Conservation (phyloP, 2,888 invertebrate genomes). For the Pantelozetes paolii region DNA sequence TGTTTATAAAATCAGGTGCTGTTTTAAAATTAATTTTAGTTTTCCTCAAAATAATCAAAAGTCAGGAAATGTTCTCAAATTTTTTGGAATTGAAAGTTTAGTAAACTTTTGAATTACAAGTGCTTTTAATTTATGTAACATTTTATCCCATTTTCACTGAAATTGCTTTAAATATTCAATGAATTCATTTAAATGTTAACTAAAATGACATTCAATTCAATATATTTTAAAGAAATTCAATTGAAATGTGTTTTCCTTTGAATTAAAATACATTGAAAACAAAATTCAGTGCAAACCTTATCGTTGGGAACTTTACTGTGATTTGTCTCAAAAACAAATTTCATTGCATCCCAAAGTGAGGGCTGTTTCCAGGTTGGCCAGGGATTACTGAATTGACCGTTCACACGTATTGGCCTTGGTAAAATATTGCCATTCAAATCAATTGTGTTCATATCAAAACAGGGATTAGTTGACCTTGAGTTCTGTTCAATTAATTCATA, state of each 20-base stretch:
- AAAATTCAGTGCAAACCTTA: conserved; percentile 23
- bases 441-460: not conserved
- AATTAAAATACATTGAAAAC: not conserved
- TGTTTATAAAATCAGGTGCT: no score
- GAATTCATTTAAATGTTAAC: not conserved
- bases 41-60: no score
- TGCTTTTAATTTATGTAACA: no score
- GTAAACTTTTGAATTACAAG: no score
- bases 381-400: conserved; percentile 51
- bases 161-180: no score
- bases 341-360: conserved; percentile 45
- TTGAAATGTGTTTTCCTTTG: no score
- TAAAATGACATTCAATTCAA: not conserved
- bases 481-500: not conserved
- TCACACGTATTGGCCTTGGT: conserved; percentile 48
- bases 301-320: conserved; percentile 48
- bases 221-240: not conserved
- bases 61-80: no score
- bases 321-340: conserved; percentile 46
- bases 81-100: no score
- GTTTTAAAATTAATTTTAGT: not conserved
- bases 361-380: conserved; percentile 50
- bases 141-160: no score
- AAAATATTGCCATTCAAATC: not conserved
- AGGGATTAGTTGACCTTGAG: not conserved